phyloP scores from a whole-genome alignment of 2,888 invertebrate genomes.

The Acleris literana region DNA sequence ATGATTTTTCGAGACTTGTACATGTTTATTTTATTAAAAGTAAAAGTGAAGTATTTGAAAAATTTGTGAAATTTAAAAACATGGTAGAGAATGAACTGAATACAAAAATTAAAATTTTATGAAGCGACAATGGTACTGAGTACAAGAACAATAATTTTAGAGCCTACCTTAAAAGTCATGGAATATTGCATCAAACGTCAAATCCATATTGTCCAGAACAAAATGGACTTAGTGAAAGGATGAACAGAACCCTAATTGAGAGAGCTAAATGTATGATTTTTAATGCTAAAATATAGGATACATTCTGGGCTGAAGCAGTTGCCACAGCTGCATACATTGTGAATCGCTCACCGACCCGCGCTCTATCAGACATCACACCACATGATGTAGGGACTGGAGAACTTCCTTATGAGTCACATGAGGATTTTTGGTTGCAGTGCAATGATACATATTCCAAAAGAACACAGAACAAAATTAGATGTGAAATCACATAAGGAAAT shows the following conservation, averaged over 20 bases:
- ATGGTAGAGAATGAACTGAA: neutral
- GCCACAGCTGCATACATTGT: slow-evolving; percentile 2
- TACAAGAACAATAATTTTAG: neutral
- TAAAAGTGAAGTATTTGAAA: neutral
- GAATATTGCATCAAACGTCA: neutral
- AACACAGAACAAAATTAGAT: slow-evolving; percentile 51
- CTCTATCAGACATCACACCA: slow-evolving; percentile 1
- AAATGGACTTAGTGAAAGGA: neutral
- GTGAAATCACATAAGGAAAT: slow-evolving; percentile 44
- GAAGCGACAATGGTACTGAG: neutral
- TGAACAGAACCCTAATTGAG: neutral
- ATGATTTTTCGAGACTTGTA: neutral
- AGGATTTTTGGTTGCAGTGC: slow-evolving; percentile 51
- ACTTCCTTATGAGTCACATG: slow-evolving; percentile 44
- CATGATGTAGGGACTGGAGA: neutral
- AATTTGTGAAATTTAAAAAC: neutral
- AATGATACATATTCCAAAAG: slow-evolving; percentile 52
- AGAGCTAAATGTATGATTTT: neutral
- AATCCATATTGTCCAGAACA: neutral
- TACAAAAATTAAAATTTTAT: neutral
- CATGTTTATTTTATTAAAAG: neutral
- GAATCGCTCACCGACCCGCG: neutral
- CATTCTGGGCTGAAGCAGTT: neutral
- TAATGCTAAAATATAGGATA: neutral
- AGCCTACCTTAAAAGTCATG: neutral